A percentile compares a stretch with the other conserved stretches of the same genome.
These are phyloP conservation scores for Troglohyphantes excavatus DNA, from an alignment of 2,888 invertebrate species.

Conservation along the genomic window DNA sequence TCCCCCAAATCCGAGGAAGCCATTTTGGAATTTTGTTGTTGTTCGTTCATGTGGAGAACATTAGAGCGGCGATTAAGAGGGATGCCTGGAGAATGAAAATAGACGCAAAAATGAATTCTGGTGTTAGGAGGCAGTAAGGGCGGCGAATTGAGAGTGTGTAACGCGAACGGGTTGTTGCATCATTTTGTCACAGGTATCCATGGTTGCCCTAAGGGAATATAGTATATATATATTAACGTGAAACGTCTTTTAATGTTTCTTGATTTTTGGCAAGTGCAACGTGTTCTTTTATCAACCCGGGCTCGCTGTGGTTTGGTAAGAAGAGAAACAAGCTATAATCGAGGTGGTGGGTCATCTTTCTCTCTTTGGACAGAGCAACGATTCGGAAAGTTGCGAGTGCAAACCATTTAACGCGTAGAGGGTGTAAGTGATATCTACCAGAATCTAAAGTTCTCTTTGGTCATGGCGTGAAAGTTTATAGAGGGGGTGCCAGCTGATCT, in stretches of 20 bases:
- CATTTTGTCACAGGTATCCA: background rate
- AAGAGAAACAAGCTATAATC: background rate
- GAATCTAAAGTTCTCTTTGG: too few relatives aligned
- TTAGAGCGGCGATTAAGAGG: background rate
- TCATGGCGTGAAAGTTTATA: too few relatives aligned
- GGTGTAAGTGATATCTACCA: too few relatives aligned
- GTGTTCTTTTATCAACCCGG: too few relatives aligned
- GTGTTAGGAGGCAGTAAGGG: background rate
- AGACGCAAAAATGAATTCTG: background rate
- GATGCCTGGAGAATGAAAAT: background rate
- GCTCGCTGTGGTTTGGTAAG: background rate
- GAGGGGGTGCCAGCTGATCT: too few relatives aligned
- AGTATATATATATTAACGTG: too few relatives aligned
- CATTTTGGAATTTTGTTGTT: background rate
- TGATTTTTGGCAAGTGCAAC: too few relatives aligned
- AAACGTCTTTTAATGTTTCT: too few relatives aligned
- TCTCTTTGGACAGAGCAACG: too few relatives aligned
- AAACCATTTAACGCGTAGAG: too few relatives aligned
- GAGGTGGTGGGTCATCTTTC: background rate
- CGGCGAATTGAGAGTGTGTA: background rate
- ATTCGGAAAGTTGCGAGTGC: too few relatives aligned
- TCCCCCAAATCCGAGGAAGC: background rate
- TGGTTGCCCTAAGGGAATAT: background rate
- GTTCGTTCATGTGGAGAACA: background rate
- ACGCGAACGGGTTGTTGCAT: background rate